phyloP scores from a whole-genome alignment of 2,113 vertebrate genomes.

The Ammodytes dubius region DNA sequence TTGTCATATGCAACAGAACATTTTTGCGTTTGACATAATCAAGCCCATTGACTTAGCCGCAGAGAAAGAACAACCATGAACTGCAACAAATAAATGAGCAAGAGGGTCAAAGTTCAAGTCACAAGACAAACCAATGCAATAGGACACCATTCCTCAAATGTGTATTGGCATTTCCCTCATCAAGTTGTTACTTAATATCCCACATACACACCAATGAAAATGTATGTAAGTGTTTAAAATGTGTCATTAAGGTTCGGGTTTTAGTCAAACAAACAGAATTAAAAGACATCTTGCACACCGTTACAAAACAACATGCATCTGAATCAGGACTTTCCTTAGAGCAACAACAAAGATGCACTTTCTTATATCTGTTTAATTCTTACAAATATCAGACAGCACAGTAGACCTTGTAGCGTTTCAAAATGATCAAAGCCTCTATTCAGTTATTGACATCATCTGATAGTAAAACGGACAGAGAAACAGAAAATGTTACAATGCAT shows the following conservation, averaged over 20 bases:
- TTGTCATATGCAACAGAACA: no score
- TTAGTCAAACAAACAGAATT: not conserved
- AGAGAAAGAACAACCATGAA: no score
- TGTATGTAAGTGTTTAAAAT: not conserved
- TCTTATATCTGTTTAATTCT: slow-evolving; percentile 78
- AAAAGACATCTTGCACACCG: not conserved
- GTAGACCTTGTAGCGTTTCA: slow-evolving; percentile 79
- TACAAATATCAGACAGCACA: slow-evolving; percentile 82
- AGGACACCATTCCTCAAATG: no score
- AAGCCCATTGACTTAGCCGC: no score
- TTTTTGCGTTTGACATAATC: no score
- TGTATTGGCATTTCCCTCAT: no score
- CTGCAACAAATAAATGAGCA: no score
- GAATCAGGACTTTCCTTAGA: slow-evolving; percentile 1
- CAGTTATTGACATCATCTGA: slow-evolving; percentile 83
- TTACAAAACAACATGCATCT: not conserved
- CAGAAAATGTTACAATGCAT: slow-evolving; percentile 82
- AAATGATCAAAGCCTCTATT: slow-evolving; percentile 83
- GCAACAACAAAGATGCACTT: slow-evolving; percentile 50
- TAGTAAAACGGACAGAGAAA: slow-evolving; percentile 77
- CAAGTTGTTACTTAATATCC: no score
- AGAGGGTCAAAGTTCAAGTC: no score
- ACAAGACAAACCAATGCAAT: no score
- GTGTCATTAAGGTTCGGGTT: not conserved
- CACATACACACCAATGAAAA: no score